These are phyloP conservation scores for Olivierus martensii DNA, from an alignment of 1,140 invertebrate species.

Conservation along the genomic window DNA sequence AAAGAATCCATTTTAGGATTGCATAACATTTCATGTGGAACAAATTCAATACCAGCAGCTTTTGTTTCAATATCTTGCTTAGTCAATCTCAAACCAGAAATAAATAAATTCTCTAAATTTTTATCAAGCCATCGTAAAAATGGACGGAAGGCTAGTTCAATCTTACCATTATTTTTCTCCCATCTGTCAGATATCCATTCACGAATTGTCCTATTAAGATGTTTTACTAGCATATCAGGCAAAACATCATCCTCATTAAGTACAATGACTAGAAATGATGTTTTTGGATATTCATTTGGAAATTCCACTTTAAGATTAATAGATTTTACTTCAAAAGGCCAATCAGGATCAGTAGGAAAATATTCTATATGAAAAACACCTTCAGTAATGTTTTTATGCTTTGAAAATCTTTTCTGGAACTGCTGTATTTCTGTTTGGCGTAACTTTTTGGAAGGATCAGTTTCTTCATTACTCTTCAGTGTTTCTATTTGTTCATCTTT, in stretches of 20 bases:
- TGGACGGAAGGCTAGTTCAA: conserved; percentile 7
- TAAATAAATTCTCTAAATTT: conserved; percentile 12
- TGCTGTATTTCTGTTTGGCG: conserved; percentile 5
- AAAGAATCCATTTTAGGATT: not conserved
- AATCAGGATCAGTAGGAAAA: conserved; percentile 13
- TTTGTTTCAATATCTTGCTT: conserved; percentile 3
- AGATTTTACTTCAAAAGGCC: conserved; percentile 1
- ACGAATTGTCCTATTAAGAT: conserved; percentile 3
- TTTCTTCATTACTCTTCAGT: too few relatives aligned
- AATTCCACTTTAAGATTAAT: conserved; percentile 4
- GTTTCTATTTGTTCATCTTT: too few relatives aligned
- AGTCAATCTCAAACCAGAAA: conserved; percentile 3
- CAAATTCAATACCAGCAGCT: conserved; percentile 8
- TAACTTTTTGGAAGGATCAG: too few relatives aligned
- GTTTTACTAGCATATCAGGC: not conserved
- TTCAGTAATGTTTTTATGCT: not conserved
- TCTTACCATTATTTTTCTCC: not conserved
- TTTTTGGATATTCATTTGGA: conserved; percentile 1
- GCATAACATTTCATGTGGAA: not conserved
- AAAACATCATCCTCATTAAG: not conserved
- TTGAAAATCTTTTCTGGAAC: conserved; percentile 7
- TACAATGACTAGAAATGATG: not conserved
- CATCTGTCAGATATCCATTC: conserved; percentile 5
- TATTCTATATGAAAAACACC: not conserved
- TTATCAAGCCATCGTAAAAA: conserved; percentile 15